Evolutionary conservation across 2,888 invertebrate genomes (phyloP), one percentile per base, ranked within the genome.

Genomic region (Heliothis peltigera): DNA sequence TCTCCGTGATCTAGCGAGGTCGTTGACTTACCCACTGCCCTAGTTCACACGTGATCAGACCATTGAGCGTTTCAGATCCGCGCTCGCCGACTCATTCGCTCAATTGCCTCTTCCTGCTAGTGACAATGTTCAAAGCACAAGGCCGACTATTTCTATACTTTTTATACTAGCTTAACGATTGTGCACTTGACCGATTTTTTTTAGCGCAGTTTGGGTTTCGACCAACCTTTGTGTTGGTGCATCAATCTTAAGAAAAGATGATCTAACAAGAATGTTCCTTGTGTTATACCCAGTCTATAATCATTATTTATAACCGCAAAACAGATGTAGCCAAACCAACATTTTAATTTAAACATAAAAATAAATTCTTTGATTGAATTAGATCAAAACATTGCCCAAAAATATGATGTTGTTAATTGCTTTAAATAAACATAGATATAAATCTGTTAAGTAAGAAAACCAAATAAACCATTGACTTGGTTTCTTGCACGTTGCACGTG

Each of bases 11-110:
- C 67, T 64, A 59, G 62, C 32, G 79, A 84, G 90, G 87, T 90
- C 87, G 76, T 84, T 89, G 89, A 88, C 90, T 82, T 86, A 86
- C 77, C 87, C 80, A 89, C 73, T 93, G 89, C 84, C 92, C 92
- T 74, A 92, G 89, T 94, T 94, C 94, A 85, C 94, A 94, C 89
- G 87, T 89, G 89, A 86, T 88, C 87, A 83, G 89, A 84, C 81
- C 88, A 88, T 87, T 87, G 86, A 88, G 87, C 88, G 87, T 85
- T 88, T 82, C 72, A 85, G 89, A 88, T 87, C 87, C 78, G 85
- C 87, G 88, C 82, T 78, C 83, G 85, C 85, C 70, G 75, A 79
- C 84, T 89, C 89, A 89, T 91, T 90, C 87, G 83, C 80, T 88
- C 91, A 92, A 93, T 94, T 91, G 87, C 75, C 81, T 79, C 88